A percentile compares a stretch with the other conserved stretches of the same genome.
Evolutionary conservation across 2,888 invertebrate species (phyloP).

Genomic region (Parapristionchus giblindavisi): DNA sequence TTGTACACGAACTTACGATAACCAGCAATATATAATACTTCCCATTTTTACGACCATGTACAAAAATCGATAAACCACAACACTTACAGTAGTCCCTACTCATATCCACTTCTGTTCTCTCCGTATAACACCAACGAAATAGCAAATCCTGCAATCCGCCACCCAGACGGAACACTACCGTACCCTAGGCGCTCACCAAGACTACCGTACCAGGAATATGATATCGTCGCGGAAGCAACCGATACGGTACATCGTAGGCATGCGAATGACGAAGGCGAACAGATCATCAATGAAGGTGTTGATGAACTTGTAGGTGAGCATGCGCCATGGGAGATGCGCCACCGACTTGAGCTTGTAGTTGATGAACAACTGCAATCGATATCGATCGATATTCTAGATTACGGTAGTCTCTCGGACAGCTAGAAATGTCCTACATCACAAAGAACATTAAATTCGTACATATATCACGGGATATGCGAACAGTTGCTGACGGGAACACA

Average conservation of each 20-base stretch:
- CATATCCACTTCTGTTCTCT: not conserved
- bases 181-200: not conserved
- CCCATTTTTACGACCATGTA: not conserved
- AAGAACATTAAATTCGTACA: not conserved
- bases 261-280: slow-evolving; percentile 99
- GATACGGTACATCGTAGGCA: slow-evolving; percentile 96
- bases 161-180: slow-evolving; percentile 1
- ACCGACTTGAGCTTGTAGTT: slow-evolving; percentile 99
- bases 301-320: slow-evolving; percentile 96
- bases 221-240: slow-evolving; percentile 99
- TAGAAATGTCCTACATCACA: not conserved
- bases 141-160: too few relatives aligned
- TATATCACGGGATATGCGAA: not conserved
- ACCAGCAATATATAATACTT: not conserved
- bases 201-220: slow-evolving; percentile 85
- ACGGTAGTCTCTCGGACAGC: not conserved
- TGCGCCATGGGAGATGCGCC: slow-evolving; percentile 98
- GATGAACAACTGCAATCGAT: slow-evolving; percentile 81
- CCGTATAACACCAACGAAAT: too few relatives aligned
- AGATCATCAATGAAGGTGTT: slow-evolving; percentile 99
- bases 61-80: too few relatives aligned
- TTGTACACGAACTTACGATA: not conserved
- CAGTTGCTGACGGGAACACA: not conserved
- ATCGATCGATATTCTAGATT: not conserved
- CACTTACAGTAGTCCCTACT: not conserved